Evolutionary conservation across 2,113 vertebrate species (phyloP).

Genomic region (Percina caprodes): DNA sequence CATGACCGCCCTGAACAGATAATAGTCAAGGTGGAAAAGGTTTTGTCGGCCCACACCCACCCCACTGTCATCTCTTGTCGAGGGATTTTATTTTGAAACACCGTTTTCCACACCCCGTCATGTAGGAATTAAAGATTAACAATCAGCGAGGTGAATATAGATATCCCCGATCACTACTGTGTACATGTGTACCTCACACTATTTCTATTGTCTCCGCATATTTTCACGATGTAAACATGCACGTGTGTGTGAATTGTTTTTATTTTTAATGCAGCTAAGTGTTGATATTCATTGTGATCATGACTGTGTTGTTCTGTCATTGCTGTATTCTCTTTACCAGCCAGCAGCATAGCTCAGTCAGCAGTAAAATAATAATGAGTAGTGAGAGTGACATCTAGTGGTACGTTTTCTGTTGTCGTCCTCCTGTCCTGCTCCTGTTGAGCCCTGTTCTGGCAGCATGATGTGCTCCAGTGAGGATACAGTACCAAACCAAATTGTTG

Average conservation of each 20-base stretch:
- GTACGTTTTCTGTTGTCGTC: slow-evolving; percentile 27
- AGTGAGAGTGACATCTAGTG: slow-evolving; percentile 83
- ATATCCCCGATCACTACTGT: neutral
- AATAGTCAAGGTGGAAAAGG: neutral
- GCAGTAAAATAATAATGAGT: slow-evolving; percentile 27
- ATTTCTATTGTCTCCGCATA: slow-evolving; percentile 19
- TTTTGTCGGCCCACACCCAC: neutral
- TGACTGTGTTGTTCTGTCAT: slow-evolving; percentile 43
- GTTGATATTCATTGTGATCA: slow-evolving; percentile 46
- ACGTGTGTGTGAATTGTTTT: neutral
- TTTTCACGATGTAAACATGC: slow-evolving; percentile 6
- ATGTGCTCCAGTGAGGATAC: neutral
- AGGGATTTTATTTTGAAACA: neutral
- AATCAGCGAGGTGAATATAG: neutral
- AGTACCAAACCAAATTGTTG: neutral
- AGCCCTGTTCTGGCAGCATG: neutral
- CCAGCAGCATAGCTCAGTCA: slow-evolving; percentile 23
- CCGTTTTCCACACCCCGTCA: neutral
- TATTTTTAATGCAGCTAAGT: slow-evolving; percentile 12
- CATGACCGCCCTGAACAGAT: slow-evolving; percentile 26
- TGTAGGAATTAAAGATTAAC: neutral
- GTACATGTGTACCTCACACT: slow-evolving; percentile 31
- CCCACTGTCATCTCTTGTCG: neutral
- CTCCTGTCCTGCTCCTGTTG: neutral
- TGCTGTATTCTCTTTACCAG: slow-evolving; percentile 22